Base-by-base conservation (phyloP, 2,888 invertebrate species). In the Congeria kusceri region DNA sequence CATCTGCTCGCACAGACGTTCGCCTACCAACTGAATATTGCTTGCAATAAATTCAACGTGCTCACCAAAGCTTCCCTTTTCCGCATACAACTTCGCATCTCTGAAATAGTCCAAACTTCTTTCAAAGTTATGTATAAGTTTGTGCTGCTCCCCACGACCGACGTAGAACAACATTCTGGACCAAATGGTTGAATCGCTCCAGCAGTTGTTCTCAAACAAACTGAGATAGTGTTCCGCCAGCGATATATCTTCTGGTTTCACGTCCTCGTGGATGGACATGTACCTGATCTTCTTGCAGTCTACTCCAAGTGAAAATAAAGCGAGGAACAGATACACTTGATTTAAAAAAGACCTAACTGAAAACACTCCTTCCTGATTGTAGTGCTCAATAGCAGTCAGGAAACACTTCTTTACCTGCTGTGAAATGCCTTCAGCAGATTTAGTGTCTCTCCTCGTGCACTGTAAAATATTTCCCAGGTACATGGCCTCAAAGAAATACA, bases 261-360 rank as follows among this genome's bases (percentile, higher is more conserved):
- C 61, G 27, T 23, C 47, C 39, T 39, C 39, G 13, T 39, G 46
- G 5, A 32, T 49, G 15, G 11, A 13, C n/a, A 77, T 56, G 32
- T 77, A 77, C 23, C 5, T n/a, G 3, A 67, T 61, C 25, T 58
- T 66, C n/a, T 63, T 66, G 29, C 65, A 71, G 46, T 77, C 77
- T 23, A 77, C 70, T 11, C 77, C 77, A 18, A 77, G 71, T 13
- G 49, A 28, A 67, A 77, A 77, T 2, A 77, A 53, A 15, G 71
- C 77, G 15, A 77, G 62, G 32, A 77, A 77, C n/a, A 77, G 20
- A 63, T 77, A 77, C 18, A 77, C 77, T 57, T 77, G 77, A 23
- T 77, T 77, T 53, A 77, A 56, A 57, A 77, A 77, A 11, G 77
- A 77, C 47, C 67, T 66, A 13, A 77, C 71, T 13, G 65, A 59